Evolutionary conservation across 2,888 invertebrate genomes (phyloP).

Genomic region (Ethmia dodecea): DNA sequence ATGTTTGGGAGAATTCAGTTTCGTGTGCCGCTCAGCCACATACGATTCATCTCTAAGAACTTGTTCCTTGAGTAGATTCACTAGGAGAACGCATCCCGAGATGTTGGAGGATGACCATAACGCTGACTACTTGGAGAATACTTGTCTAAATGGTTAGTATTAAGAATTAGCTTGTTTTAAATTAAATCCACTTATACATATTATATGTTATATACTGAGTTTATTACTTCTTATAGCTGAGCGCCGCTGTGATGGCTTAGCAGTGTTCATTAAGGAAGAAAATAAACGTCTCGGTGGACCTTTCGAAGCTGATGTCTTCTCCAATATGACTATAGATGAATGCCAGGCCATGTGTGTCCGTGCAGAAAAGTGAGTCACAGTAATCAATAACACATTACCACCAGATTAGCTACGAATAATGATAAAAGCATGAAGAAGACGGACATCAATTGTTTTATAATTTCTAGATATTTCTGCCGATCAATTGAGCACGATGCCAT

Average conservation of each 20-base stretch:
- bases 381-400: too few relatives aligned
- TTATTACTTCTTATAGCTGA: conserved; percentile 78
- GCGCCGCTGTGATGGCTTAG: conserved; percentile 89
- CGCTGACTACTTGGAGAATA: conserved; percentile 93
- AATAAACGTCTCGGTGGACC: conserved; percentile 92
- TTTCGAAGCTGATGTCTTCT: conserved; percentile 92
- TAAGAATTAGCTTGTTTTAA: neutral
- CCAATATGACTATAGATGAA: conserved; percentile 90
- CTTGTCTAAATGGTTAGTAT: conserved; percentile 88
- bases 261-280: conserved; percentile 93
- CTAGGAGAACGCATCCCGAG: conserved; percentile 91
- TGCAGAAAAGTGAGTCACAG: conserved; percentile 91
- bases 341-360: conserved; percentile 92
- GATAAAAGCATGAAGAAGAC: too few relatives aligned
- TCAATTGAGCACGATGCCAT: conserved; percentile 94
- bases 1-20: conserved; percentile 92
- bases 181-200: too few relatives aligned
- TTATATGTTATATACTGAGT: neutral
- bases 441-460: too few relatives aligned
- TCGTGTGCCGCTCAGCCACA: conserved; percentile 92
- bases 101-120: conserved; percentile 90
- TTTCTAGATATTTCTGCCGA: conserved; percentile 86
- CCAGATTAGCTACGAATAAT: too few relatives aligned
- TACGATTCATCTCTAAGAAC: conserved; percentile 87
- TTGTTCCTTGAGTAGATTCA: conserved; percentile 89